Base-by-base conservation (phyloP, 2,113 vertebrate genomes). In the Mesembrinibis cayennensis region DNA sequence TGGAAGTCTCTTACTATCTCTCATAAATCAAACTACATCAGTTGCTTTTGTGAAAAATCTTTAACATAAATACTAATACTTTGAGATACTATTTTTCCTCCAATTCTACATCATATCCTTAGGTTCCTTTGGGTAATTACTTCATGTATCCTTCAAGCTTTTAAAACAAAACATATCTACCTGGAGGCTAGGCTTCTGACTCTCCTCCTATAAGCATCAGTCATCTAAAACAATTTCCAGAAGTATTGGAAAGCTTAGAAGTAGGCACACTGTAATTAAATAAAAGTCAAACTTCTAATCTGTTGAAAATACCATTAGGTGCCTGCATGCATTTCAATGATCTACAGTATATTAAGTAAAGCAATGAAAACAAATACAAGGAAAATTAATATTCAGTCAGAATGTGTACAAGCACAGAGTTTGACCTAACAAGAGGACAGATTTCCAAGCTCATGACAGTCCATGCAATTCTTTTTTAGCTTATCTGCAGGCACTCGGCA, bases 41-140 rank as follows among this genome's bases (percentile, higher is more conserved):
- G 62, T 58, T 92, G 78, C 85, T 95, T 95, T 82, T 40, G 40
- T 65, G 59, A 95, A 94, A 94, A 96, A 92, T 91, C 89, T 89
- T 82, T 90, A 96, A 59, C 29, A 91, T 94, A 73, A 95, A 95
- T 95, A 95, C 95, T 96, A 96, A 95, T 87, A 82, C 38, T 82
- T 56, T 14, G 29, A 93, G 50, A 58, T 66, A 73, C 25, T 93
- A 82, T 93, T 97, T 94, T 87, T 62, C 52, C 81, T 95, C 53
- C 70, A 70, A 72, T 95, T 91, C 82, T 59, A 89, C 89, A 49
- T 26, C 36, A 92, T 76, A 94, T 73, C 69, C 61, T 65, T 23
- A 34, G 49, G 70, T 90, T 94, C 87, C 89, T 95, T 82, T 73
- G 89, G 81, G 91, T 93, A 96, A 95, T 91, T 89, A 96, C 73